phyloP scores from a whole-genome alignment of 2,888 invertebrate species.

The Cenopis cana region DNA sequence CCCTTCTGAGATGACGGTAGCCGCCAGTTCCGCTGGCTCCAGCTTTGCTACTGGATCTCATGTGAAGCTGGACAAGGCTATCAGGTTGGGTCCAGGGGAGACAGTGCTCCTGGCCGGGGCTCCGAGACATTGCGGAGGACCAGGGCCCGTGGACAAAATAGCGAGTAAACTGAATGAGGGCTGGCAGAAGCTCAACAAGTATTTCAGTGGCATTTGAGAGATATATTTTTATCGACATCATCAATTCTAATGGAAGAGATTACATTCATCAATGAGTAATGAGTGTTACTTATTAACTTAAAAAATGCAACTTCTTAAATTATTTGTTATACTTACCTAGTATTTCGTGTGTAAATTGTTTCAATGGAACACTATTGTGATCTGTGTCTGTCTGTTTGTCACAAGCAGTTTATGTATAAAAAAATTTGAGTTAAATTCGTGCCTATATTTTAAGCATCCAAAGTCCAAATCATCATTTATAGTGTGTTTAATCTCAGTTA shows the following conservation, averaged over 20 bases:
- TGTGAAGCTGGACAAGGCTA: constrained; percentile 60
- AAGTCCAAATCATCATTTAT: too few species aligned
- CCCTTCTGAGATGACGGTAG: constrained; percentile 72
- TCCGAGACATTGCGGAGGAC: constrained; percentile 75
- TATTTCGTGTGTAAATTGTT: too few species aligned
- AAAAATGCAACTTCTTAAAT: too few species aligned
- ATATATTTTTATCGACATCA: neutral
- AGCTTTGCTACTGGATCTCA: constrained; percentile 65
- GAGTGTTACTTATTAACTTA: too few species aligned
- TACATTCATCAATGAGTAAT: too few species aligned
- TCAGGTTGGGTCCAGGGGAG: constrained; percentile 70
- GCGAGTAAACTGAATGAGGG: constrained; percentile 76
- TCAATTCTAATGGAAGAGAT: neutral
- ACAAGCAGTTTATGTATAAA: neutral
- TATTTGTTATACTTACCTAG: too few species aligned
- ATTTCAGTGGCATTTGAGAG: constrained; percentile 63
- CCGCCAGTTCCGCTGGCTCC: constrained; percentile 68
- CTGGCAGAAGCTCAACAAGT: constrained; percentile 81
- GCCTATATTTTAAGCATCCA: too few species aligned
- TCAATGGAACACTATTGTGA: neutral
- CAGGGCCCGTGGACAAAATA: constrained; percentile 80
- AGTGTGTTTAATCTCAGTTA: too few species aligned
- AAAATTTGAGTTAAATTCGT: too few species aligned
- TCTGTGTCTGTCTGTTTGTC: neutral
- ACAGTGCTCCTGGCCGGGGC: constrained; percentile 70